Evolutionary conservation across 2,113 vertebrate species (phyloP), one percentile per base, ranked within the genome.

Genomic region (Lucifuga dentata): DNA sequence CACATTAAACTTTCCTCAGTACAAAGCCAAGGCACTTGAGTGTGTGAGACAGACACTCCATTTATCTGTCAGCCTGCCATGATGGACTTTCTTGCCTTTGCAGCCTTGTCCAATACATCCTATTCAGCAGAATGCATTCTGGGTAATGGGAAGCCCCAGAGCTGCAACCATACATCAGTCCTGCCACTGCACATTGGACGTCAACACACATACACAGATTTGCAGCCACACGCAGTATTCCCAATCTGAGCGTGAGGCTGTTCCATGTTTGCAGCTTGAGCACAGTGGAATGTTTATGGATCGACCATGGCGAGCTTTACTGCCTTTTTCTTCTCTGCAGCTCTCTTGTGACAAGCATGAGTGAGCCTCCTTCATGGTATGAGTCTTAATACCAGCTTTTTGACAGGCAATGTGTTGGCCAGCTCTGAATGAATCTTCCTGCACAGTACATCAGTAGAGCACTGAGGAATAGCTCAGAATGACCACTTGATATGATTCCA

Each of bases 91-190:
- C 55, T 71, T 57, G 65, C 78, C 68, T 70, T 59, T 59, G 11
- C 36, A 46, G 63, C 44, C 49, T 38, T 35, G 33, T 29, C 38
- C 71, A 53, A 63, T 82, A 66, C 23, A 49, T 79, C 48, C 51
- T 68, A 50, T 60, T 19, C 15, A 48, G 19, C 68, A 68, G 40
- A 83, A 60, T 86, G 77, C 75, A 73, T 87, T 84, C 62, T 85
- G 73, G 78, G 76, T 88, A 88, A 81, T 86, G 48, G 69, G 76
- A 84, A 72, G 62, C 29, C 62, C 71, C 55, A 65, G 38, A 53
- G 53, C 62, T 57, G 77, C 68, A 83, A 24, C 81, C 83, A 87
- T 91, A 57, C 56, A 0, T 89, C 81, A 78, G 45, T 60, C 32
- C 35, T 78, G 74, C 78, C 72, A 79, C 26, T 32, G 24, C 73